A percentile compares a stretch with the other conserved stretches of the same genome.
These are phyloP conservation scores for Rotaria magnacalcarata DNA, from an alignment of 2,888 invertebrate species.

Conservation along the genomic window DNA sequence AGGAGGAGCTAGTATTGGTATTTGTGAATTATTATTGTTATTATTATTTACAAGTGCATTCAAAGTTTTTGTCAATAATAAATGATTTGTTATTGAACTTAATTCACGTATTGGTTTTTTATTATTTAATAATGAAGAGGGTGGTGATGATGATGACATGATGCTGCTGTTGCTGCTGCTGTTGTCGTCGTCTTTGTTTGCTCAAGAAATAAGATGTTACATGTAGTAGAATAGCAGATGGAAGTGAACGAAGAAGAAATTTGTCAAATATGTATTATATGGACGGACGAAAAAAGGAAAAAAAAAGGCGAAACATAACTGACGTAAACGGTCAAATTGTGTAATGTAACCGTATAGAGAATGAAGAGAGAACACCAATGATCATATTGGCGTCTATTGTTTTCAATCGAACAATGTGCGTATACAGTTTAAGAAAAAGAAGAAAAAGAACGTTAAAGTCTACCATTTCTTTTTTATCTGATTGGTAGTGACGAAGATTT, in stretches of 20 bases:
- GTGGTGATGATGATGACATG: conserved; percentile 10
- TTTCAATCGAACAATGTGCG: background rate
- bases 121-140: background rate
- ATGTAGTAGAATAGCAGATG: background rate
- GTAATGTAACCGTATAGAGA: background rate
- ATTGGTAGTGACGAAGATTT: background rate
- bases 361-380: background rate
- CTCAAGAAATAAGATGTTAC: background rate
- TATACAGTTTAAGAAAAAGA: background rate
- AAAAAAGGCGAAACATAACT: background rate
- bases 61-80: background rate
- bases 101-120: conserved; percentile 26
- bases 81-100: background rate
- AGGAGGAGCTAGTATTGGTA: background rate
- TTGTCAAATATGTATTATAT: conserved; percentile 17
- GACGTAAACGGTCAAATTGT: conserved; percentile 21
- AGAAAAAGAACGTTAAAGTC: background rate
- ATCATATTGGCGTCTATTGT: conserved; percentile 22
- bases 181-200: no score
- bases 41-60: conserved; percentile 8
- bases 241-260: conserved; percentile 8
- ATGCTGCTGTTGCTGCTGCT: no score
- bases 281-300: conserved; percentile 12
- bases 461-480: background rate
- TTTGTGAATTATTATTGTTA: background rate